Base-by-base conservation (phyloP, 2,797 vertebrate species). In the Taenioides sp. region DNA sequence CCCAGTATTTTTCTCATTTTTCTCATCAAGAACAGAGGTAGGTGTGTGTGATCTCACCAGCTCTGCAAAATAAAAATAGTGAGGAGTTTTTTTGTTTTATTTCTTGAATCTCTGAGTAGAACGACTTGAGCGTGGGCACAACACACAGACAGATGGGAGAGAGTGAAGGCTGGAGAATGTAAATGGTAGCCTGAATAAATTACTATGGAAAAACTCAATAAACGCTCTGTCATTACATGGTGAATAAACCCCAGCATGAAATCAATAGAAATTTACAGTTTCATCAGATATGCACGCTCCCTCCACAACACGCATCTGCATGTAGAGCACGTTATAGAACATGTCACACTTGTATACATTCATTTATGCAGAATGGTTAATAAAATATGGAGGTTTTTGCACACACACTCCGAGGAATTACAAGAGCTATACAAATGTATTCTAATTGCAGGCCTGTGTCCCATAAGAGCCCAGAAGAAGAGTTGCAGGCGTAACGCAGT, bases 101-200 rank as follows among this genome's bases (percentile, higher is more conserved):
- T 50, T 1, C 17, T 50, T 22, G 70, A 79, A 73, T 81, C 67
- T 77, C 63, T 14, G 40, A 14, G 22, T 77, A 23, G 78, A 67
- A 74, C 31, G 52, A 65, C 70, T 78, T 81, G 75, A 79, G 78
- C 65, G 85, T 88, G 76, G 84, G 80, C 79, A 77, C 67, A 22
- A 43, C 61, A 22, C 55, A 82, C 70, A 85, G 84, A 84, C 76
- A 87, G 80, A 89, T 75, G 80, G 80, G 75, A 78, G 68, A 72
- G 72, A 0, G 43, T 76, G 73, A 55, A 62, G 82, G 5, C n/a
- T 43, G 40, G 17, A 37, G 55, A 73, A 74, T 63, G 54, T 61
- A 70, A 84, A 78, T 49, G 12, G 40, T 78, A 72, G 64, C 65
- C 57, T 74, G 75, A 81, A 68, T 72, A 66, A 75, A 78, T 72